Percentiles rank a stretch among this genome's conserved stretches.
These are phyloP conservation scores for Diplosoma virens DNA, from an alignment of 23 tunicate genomes.

Conservation along the genomic window DNA sequence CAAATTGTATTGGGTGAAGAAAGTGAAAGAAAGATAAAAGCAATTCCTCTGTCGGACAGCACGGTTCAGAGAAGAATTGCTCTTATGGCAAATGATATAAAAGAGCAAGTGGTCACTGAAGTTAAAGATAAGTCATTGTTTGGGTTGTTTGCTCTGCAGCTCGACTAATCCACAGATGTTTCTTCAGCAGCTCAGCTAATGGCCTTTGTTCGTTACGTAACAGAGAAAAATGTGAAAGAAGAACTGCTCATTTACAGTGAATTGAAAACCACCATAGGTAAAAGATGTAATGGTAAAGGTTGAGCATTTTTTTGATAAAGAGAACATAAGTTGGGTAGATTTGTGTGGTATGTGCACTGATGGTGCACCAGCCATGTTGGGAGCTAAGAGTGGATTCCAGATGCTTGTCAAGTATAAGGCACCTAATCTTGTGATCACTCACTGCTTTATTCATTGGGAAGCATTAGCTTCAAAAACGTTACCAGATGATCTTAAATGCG, in stretches of 20 bases:
- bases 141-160: slow-evolving; percentile 27
- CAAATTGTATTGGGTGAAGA: slow-evolving; percentile 28
- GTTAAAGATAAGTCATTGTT: slow-evolving; percentile 15
- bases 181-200: slow-evolving; percentile 32
- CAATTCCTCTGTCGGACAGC: slow-evolving; percentile 27
- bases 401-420: slow-evolving; percentile 9
- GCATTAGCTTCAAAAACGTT: not conserved
- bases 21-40: slow-evolving; percentile 25
- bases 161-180: slow-evolving; percentile 20
- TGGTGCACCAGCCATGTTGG: slow-evolving; percentile 36
- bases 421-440: not conserved
- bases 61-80: slow-evolving; percentile 19
- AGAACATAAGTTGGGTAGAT: slow-evolving; percentile 24
- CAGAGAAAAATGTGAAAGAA: slow-evolving; percentile 29
- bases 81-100: slow-evolving; percentile 12
- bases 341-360: slow-evolving; percentile 28
- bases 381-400: slow-evolving; percentile 28
- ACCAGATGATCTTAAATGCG: too few species aligned
- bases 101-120: not conserved
- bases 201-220: slow-evolving; percentile 17
- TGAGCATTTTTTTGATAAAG: slow-evolving; percentile 22
- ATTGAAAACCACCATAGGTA: slow-evolving; percentile 18
- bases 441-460: not conserved
- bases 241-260: slow-evolving; percentile 23
- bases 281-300: slow-evolving; percentile 29